These are phyloP conservation scores for Azemiops feae DNA, from an alignment of 2,113 vertebrate species.

Conservation along the genomic window DNA sequence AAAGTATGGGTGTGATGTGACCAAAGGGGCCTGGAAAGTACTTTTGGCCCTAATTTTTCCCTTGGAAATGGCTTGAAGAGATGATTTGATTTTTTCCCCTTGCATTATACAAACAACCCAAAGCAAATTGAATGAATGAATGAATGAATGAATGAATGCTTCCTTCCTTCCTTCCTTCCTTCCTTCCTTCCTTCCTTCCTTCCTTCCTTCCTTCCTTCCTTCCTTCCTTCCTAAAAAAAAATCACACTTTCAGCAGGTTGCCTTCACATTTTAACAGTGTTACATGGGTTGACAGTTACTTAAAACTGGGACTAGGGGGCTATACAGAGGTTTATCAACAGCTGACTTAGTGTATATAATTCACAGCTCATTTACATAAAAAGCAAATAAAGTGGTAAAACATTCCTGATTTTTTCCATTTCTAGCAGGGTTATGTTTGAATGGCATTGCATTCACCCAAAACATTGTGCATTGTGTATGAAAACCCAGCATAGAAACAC, in stretches of 20 bases:
- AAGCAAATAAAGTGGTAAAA: background rate
- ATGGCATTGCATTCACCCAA: background rate
- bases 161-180: no score
- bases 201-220: no score
- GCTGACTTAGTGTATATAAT: background rate
- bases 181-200: no score
- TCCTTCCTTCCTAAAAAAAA: no score
- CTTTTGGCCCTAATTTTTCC: background rate
- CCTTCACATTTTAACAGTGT: background rate
- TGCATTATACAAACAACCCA: background rate
- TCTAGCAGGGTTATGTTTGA: background rate
- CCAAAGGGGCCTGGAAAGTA: background rate
- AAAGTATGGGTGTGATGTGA: background rate
- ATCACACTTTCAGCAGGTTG: background rate
- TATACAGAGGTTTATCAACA: background rate
- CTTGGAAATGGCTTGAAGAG: background rate
- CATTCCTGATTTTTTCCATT: background rate
- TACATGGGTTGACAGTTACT: background rate
- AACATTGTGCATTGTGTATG: background rate
- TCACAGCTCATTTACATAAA: background rate
- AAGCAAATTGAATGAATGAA: background rate
- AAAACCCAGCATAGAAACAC: background rate
- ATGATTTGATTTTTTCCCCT: background rate
- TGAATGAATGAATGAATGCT: no score
- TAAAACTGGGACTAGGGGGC: background rate